Percentiles rank a stretch among this genome's conserved stretches.
These are phyloP conservation scores for Psittacara wagleri DNA, from an alignment of 2,113 vertebrate species.

Conservation along the genomic window DNA sequence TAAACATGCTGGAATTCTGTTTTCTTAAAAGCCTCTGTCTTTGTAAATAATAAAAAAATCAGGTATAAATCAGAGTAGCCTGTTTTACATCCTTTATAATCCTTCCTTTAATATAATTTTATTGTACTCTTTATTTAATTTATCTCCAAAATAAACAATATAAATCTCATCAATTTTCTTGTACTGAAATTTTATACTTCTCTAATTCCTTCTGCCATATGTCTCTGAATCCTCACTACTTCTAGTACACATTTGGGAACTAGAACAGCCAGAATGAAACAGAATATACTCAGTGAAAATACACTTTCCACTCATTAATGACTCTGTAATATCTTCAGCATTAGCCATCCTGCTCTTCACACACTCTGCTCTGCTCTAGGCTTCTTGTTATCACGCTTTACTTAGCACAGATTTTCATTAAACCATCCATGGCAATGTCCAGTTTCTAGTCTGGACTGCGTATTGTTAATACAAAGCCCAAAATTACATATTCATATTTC, in stretches of 20 bases:
- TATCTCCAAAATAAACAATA: neutral
- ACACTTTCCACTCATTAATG: neutral
- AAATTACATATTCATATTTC: neutral
- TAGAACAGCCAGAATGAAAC: neutral
- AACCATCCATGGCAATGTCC: neutral
- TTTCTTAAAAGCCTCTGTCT: neutral
- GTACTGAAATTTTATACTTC: neutral
- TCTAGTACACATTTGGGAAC: neutral
- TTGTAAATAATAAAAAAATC: neutral
- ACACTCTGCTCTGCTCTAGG: neutral
- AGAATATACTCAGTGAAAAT: neutral
- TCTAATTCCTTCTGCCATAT: constrained; percentile 2
- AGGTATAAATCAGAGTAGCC: neutral
- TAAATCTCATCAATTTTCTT: neutral
- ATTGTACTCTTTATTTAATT: neutral
- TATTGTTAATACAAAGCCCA: neutral
- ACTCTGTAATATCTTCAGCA: neutral
- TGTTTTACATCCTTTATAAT: neutral
- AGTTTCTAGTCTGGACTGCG: neutral
- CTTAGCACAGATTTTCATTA: constrained; percentile 1
- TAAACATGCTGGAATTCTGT: neutral
- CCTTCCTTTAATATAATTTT: neutral
- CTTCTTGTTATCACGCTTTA: neutral
- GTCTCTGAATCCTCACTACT: neutral
- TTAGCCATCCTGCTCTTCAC: neutral